A percentile compares a stretch with the other conserved stretches of the same genome.
Conservation (phyloP, 2,888 invertebrate species). For the Tanaodytes sp. region DNA sequence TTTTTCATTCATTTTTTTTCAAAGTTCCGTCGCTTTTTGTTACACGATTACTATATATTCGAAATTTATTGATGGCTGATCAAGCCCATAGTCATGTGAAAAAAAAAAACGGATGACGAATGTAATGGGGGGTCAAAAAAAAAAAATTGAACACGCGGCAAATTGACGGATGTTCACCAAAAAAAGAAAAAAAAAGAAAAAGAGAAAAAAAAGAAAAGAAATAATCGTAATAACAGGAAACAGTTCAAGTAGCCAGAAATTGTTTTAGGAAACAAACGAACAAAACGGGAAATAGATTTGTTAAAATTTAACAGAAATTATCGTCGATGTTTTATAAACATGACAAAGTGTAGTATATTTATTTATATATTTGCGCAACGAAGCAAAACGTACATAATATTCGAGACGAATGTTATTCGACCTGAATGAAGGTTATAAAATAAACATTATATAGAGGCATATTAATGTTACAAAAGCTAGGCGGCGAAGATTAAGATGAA, state of each 20-base stretch:
- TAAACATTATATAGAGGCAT: slow-evolving; percentile 59
- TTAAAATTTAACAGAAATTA: slow-evolving; percentile 73
- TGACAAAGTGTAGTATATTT: slow-evolving; percentile 71
- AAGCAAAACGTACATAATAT: slow-evolving; percentile 65
- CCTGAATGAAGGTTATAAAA: slow-evolving; percentile 63
- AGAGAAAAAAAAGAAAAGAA: slow-evolving; percentile 19
- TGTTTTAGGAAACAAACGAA: slow-evolving; percentile 62
- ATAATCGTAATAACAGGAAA: slow-evolving; percentile 36
- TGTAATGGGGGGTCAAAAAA: slow-evolving; percentile 13
- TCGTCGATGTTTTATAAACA: slow-evolving; percentile 73
- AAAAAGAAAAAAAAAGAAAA: slow-evolving; percentile 27
- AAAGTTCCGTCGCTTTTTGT: slow-evolving; percentile 47
- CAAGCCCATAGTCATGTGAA: slow-evolving; percentile 28
- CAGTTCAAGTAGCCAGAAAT: slow-evolving; percentile 58
- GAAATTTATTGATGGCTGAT: slow-evolving; percentile 31
- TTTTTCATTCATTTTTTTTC: too few relatives aligned
- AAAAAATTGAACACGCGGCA: too few relatives aligned
- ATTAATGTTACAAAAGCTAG: slow-evolving; percentile 62
- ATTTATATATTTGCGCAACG: slow-evolving; percentile 69
- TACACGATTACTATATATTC: slow-evolving; percentile 32
- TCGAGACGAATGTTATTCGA: slow-evolving; percentile 67
- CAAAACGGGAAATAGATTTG: slow-evolving; percentile 62
- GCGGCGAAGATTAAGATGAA: slow-evolving; percentile 57
- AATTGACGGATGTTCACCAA: too few relatives aligned
- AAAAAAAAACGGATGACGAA: slow-evolving; percentile 32